Percentiles rank a stretch among this genome's conserved stretches.
These are phyloP conservation scores for Portevinia maculata DNA, from an alignment of 2,888 invertebrate species.

Conservation along the genomic window DNA sequence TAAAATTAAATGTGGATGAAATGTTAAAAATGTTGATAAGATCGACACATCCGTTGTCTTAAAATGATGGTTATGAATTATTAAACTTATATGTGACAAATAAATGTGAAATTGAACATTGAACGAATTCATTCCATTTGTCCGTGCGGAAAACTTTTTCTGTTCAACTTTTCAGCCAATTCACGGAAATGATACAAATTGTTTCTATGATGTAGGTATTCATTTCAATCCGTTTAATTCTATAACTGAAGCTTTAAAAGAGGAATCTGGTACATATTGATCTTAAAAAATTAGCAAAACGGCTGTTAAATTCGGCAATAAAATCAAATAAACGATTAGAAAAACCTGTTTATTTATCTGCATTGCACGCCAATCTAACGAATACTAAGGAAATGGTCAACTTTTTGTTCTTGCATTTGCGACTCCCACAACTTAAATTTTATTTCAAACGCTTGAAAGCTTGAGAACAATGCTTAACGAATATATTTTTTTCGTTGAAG, in stretches of 20 bases:
- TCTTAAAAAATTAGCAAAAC: slow-evolving; percentile 14
- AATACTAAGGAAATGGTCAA: slow-evolving; percentile 19
- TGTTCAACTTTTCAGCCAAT: too few relatives aligned
- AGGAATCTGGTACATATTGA: slow-evolving; percentile 10
- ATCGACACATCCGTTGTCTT: too few relatives aligned
- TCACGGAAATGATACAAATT: too few relatives aligned
- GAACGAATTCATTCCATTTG: too few relatives aligned
- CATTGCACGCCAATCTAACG: slow-evolving; percentile 2
- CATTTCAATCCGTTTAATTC: too few relatives aligned
- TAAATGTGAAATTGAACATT: too few relatives aligned
- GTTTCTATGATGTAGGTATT: not conserved
- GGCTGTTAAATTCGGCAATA: not conserved
- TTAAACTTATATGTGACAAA: too few relatives aligned
- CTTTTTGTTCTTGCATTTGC: slow-evolving; percentile 13
- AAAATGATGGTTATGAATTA: too few relatives aligned
- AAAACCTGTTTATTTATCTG: slow-evolving; percentile 10
- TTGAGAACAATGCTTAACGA: slow-evolving; percentile 13
- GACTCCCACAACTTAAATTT: slow-evolving; percentile 25
- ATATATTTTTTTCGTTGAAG: slow-evolving; percentile 16
- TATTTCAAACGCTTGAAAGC: slow-evolving; percentile 20
- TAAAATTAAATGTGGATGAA: too few relatives aligned
- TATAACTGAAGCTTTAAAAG: not conserved
- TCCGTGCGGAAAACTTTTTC: too few relatives aligned
- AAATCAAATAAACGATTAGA: slow-evolving; percentile 7
- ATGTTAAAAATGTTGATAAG: too few relatives aligned